These are phyloP conservation scores for Oriolus oriolus DNA, from an alignment of 2,113 vertebrate species.

Conservation along the genomic window DNA sequence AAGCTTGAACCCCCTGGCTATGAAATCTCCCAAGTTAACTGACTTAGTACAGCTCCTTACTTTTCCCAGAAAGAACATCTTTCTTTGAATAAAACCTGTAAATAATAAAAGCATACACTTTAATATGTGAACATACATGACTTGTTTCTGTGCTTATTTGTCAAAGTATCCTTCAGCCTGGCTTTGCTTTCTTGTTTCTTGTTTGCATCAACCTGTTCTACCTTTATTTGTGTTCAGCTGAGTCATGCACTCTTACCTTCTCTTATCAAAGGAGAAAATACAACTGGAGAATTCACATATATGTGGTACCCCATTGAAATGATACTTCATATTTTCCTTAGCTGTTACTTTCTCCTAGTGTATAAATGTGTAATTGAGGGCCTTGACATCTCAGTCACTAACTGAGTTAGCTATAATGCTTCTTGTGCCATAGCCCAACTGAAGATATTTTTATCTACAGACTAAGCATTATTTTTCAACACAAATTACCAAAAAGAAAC, in stretches of 20 bases:
- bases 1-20: not conserved
- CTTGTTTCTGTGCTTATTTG: not conserved
- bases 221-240: not conserved
- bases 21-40: not conserved
- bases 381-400: not conserved
- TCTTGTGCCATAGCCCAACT: not conserved
- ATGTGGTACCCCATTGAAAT: not conserved
- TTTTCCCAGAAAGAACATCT: not conserved
- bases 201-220: not conserved
- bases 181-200: not conserved
- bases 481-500: not conserved
- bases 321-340: not conserved
- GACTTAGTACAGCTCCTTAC: not conserved
- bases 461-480: not conserved
- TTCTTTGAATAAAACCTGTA: not conserved
- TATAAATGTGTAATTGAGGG: not conserved
- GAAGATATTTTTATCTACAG: not conserved
- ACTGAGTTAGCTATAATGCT: not conserved
- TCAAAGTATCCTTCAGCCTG: not conserved
- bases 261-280: not conserved
- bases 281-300: not conserved
- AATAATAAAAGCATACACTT: not conserved
- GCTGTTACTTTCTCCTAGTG: not conserved
- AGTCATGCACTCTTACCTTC: not conserved
- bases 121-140: not conserved